Evolutionary conservation across 2,797 vertebrate species (phyloP), one percentile per base, ranked within the genome.

Genomic region (Malurus splendens): DNA sequence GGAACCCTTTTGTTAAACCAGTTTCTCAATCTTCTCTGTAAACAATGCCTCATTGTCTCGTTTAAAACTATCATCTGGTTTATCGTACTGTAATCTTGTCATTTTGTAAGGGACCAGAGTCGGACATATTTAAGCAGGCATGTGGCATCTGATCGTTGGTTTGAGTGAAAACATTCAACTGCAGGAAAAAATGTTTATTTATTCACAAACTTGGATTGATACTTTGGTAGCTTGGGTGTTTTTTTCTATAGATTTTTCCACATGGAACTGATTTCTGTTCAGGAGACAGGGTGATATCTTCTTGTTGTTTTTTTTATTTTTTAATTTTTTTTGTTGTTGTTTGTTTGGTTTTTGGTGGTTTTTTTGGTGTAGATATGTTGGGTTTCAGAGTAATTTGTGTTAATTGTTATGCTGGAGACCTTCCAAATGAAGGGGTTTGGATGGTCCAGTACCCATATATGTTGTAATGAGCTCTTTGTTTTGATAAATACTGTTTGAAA

Each of bases 31-130:
- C 95, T 96, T 95, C 96, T 95, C 86, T 94, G 90, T 96, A 96
- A 97, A 97, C 94, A 97, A 96, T 96, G 93, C 94, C 88, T 96
- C 88, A 93, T 96, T 97, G 94, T 97, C 96, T 96, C 20, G 7
- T 85, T 91, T 80, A 36, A 83, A 91, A 82, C 73, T 90, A 81
- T 94, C 95, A 90, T 95, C 92, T 87, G 92, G 84, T 95, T 95
- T 95, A 95, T 95, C 94, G 94, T 83, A 38, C 76, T 87, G 77
- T 55, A 93, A 90, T 81, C 94, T 93, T 95, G 93, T 96, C 90
- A 91, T 96, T 95, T 95, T 93, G 75, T 72, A 92, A 92, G 27
- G 88, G 88, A 95, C 93, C 89, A 33, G 87, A 95, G 92, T 92
- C 93, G 94, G 93, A 90, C 75, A 65, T 95, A 90, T 95, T 95